A percentile compares a stretch with the other conserved stretches of the same genome.
These are phyloP conservation scores for Choristoneura rosaceana DNA, from an alignment of 2,888 invertebrate genomes.

Conservation along the genomic window DNA sequence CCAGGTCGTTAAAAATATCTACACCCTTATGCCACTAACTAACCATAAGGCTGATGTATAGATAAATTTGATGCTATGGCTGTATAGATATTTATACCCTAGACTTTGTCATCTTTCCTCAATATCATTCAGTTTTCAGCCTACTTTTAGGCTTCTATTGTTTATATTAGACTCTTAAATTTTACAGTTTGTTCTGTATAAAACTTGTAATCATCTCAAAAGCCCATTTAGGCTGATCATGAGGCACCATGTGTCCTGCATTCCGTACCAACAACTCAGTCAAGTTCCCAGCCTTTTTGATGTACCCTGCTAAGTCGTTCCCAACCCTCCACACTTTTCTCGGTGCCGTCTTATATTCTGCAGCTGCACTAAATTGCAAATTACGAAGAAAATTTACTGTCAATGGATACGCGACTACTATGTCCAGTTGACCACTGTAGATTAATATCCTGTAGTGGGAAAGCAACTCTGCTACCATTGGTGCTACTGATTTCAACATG, in stretches of 20 bases:
- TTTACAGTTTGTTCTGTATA: conserved; percentile 62
- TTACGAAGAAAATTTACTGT: conserved; percentile 88
- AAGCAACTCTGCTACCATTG: conserved; percentile 71
- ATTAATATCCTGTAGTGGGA: conserved; percentile 84
- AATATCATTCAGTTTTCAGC: too few species aligned
- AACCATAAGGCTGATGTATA: too few species aligned
- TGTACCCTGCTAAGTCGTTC: conserved; percentile 89
- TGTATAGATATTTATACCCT: too few species aligned
- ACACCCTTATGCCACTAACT: too few species aligned
- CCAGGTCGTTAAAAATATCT: too few species aligned
- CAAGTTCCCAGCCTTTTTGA: conserved; percentile 88
- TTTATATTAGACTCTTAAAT: neutral
- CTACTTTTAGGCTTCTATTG: too few species aligned
- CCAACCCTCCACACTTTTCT: conserved; percentile 88
- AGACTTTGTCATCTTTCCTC: too few species aligned
- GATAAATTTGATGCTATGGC: too few species aligned
- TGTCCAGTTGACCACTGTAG: conserved; percentile 89
- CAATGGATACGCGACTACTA: conserved; percentile 86
- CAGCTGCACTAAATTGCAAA: conserved; percentile 87
- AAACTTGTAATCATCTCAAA: conserved; percentile 85
- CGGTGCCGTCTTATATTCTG: conserved; percentile 86
- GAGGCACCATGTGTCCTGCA: conserved; percentile 91
- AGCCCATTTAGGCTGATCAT: conserved; percentile 86
- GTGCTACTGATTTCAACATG: conserved; percentile 85
- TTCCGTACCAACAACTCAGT: conserved; percentile 90